Conservation (phyloP, 2,797 vertebrate species). For the Heterohyrax brucei region DNA sequence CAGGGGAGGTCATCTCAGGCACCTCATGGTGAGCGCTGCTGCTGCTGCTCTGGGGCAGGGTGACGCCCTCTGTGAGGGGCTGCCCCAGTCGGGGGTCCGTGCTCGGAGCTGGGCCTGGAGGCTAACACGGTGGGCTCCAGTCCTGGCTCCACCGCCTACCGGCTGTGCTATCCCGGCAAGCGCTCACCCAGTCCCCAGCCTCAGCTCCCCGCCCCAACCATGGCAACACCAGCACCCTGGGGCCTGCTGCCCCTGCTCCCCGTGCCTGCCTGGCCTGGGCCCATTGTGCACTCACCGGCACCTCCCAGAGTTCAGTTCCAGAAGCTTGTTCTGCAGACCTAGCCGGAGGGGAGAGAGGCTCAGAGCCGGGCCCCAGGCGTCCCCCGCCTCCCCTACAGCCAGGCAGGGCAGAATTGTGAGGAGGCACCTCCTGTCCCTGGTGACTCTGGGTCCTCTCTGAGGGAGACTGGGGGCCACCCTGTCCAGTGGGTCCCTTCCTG, state of each 20-base stretch:
- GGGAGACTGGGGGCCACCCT: neutral
- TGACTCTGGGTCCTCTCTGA: neutral
- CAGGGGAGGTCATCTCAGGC: too few relatives aligned
- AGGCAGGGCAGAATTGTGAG: rapidly evolving
- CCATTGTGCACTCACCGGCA: constrained; percentile 93
- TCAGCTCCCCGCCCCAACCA: neutral
- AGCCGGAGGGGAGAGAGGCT: neutral
- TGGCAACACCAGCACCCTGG: neutral
- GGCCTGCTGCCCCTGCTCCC: neutral
- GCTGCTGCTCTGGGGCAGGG: too few relatives aligned
- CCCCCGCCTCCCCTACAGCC: too few relatives aligned
- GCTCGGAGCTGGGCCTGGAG: neutral
- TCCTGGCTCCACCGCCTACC: neutral
- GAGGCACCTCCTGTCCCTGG: neutral
- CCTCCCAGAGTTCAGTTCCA: constrained; percentile 96
- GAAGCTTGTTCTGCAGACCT: constrained; percentile 96
- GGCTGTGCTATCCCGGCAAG: neutral
- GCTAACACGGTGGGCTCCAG: neutral
- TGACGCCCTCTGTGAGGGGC: neutral
- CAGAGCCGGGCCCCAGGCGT: neutral
- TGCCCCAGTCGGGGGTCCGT: neutral
- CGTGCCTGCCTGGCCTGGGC: rapidly evolving
- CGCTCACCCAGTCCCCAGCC: neutral
- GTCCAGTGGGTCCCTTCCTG: neutral
- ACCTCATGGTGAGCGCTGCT: too few relatives aligned